These are phyloP conservation scores for Carassius carassius DNA, from an alignment of 2,113 vertebrate species.

Conservation along the genomic window DNA sequence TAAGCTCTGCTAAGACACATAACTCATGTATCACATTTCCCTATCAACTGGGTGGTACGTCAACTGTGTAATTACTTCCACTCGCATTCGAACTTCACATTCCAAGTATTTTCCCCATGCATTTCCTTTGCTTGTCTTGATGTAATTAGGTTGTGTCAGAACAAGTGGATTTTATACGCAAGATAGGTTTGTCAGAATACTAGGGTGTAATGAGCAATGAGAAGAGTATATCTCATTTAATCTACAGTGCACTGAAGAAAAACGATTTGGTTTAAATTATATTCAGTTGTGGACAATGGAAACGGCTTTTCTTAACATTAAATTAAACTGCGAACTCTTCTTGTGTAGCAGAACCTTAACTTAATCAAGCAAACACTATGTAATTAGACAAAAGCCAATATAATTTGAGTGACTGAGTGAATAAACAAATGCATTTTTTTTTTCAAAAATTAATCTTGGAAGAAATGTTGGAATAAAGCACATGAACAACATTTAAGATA, in stretches of 20 bases:
- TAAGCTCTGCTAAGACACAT: slow-evolving; percentile 69
- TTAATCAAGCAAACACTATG: not conserved
- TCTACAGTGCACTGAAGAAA: not conserved
- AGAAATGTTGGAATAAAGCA: too few relatives aligned
- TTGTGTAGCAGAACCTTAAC: not conserved
- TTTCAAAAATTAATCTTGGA: too few relatives aligned
- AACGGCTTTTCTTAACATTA: not conserved
- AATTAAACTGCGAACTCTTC: not conserved
- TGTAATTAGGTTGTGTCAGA: slow-evolving; percentile 32
- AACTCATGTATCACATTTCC: slow-evolving; percentile 71
- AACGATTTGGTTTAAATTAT: not conserved
- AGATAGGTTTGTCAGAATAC: slow-evolving; percentile 16
- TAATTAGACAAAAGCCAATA: not conserved
- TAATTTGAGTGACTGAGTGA: not conserved
- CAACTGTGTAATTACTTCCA: slow-evolving; percentile 48
- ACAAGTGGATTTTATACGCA: slow-evolving; percentile 16
- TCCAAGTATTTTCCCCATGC: not conserved
- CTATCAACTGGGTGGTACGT: slow-evolving; percentile 63
- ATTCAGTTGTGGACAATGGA: not conserved
- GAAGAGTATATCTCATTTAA: not conserved
- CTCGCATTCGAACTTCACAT: slow-evolving; percentile 23
- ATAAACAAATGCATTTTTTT: not conserved
- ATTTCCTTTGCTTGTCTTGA: slow-evolving; percentile 24
- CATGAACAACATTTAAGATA: too few relatives aligned
- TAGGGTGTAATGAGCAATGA: not conserved